phyloP scores from a whole-genome alignment of 2,797 vertebrate genomes.

The Melanotaenia parkinsoni region DNA sequence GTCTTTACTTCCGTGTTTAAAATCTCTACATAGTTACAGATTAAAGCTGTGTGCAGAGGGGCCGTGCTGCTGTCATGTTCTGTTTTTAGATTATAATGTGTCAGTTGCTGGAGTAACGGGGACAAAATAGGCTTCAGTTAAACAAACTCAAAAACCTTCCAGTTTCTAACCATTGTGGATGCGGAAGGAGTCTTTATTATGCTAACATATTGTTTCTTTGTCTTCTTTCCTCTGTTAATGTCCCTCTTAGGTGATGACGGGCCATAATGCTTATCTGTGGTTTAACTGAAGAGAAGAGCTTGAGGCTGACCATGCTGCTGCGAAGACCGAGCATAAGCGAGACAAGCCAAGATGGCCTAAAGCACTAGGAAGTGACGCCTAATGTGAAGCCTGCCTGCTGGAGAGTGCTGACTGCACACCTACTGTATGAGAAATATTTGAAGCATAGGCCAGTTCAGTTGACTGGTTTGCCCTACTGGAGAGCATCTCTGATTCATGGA shows the following conservation, averaged over 20 bases:
- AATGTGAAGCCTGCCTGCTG: slow-evolving; percentile 9
- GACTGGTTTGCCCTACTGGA: slow-evolving; percentile 5
- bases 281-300: slow-evolving; percentile 20
- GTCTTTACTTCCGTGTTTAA: slow-evolving; percentile 60
- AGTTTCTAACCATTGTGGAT: neutral
- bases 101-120: neutral
- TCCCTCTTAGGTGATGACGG: slow-evolving; percentile 1
- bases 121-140: neutral
- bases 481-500: slow-evolving; percentile 9
- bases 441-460: neutral
- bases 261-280: slow-evolving; percentile 1
- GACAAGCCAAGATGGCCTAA: neutral
- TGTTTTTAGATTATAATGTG: neutral
- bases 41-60: neutral
- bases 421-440: neutral
- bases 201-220: slow-evolving; percentile 16
- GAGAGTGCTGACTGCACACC: slow-evolving; percentile 6
- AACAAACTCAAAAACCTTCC: neutral
- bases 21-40: slow-evolving; percentile 15
- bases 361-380: neutral
- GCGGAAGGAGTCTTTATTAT: neutral
- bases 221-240: slow-evolving; percentile 28
- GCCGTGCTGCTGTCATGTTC: neutral
- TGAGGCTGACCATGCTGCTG: slow-evolving; percentile 4
- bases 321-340: slow-evolving; percentile 22